Percentiles rank a stretch among this genome's conserved stretches.
These are phyloP conservation scores for Globia sparganii DNA, from an alignment of 2,888 invertebrate species.

Conservation along the genomic window DNA sequence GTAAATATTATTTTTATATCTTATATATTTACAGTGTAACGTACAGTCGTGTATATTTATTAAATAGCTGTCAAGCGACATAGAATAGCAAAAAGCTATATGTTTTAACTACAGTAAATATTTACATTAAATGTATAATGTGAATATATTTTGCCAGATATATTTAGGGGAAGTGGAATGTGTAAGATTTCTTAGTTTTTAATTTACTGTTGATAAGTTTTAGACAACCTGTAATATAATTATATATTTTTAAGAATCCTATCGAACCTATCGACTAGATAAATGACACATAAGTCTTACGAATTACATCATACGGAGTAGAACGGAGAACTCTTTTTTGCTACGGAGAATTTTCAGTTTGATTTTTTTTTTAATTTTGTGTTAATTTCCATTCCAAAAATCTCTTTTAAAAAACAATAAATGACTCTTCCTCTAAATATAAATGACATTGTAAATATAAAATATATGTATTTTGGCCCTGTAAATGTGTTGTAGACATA, in stretches of 20 bases:
- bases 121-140: constrained; percentile 40
- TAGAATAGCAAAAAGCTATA: constrained; percentile 61
- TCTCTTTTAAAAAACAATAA: not conserved
- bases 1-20: constrained; percentile 52
- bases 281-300: no score
- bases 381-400: no score
- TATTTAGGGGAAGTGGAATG: constrained; percentile 28
- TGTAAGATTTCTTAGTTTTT: no score
- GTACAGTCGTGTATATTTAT: constrained; percentile 23
- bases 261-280: not conserved
- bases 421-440: constrained; percentile 36
- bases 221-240: no score
- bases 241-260: not conserved
- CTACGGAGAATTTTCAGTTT: no score
- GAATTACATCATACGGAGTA: no score
- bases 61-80: constrained; percentile 49
- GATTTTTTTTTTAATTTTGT: no score
- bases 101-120: constrained; percentile 32
- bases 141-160: constrained; percentile 28
- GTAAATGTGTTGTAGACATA: constrained; percentile 38
- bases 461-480: constrained; percentile 54
- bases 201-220: no score
- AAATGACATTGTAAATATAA: constrained; percentile 38
- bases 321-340: no score
- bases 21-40: constrained; percentile 14